Base-by-base conservation (phyloP, 1,140 invertebrate species). In the Akabosia matsudoensis region DNA sequence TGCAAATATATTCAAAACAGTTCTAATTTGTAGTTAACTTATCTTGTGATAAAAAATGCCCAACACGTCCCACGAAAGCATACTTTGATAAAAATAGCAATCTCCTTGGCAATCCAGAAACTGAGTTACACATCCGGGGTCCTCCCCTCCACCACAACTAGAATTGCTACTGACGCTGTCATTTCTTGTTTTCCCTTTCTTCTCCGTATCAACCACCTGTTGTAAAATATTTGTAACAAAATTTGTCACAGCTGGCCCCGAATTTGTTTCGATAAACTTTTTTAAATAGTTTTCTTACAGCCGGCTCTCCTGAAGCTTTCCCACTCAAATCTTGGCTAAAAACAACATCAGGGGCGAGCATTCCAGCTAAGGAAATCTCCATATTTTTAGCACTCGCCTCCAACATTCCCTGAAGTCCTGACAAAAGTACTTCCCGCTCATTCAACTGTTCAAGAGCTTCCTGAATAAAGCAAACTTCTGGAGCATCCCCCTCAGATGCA, bases 381-480 rank as follows among this genome's bases (percentile, higher is more conserved):
- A 45, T 45, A 18, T 45, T n/a, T 67, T 30, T 10, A 61, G 16
- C n/a, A 30, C 28, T 67, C 24, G 3, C 1, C 7, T 30, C 10
- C 26, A 45, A 18, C n/a, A n/a, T n/a, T n/a, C n/a, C n/a, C 37
- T 28, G 24, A 3, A 67, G 10, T 30, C 22, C 28, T 10, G 22
- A 7, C 4, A 67, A 30, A 30, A 30, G 26, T 30, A 81, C 84
- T 84, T 80, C 88, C 83, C 80, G 73, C 61, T 85, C 84, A 74
- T 86, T 84, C 10, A 94, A 85, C 82, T 90, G 87, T 30, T 87
- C 82, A 24, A 94, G 85, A 34, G 94, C 94, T 84, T 94, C 88
- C 82, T 96, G 89, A 78, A 97, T 90, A 82, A 95, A 97, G 82
- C 91, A 90, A 80, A 90, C 88, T 86, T 97, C 95, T 1, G 93